phyloP scores from a whole-genome alignment of 2,888 invertebrate species.

The Dicyrtomina minuta region DNA sequence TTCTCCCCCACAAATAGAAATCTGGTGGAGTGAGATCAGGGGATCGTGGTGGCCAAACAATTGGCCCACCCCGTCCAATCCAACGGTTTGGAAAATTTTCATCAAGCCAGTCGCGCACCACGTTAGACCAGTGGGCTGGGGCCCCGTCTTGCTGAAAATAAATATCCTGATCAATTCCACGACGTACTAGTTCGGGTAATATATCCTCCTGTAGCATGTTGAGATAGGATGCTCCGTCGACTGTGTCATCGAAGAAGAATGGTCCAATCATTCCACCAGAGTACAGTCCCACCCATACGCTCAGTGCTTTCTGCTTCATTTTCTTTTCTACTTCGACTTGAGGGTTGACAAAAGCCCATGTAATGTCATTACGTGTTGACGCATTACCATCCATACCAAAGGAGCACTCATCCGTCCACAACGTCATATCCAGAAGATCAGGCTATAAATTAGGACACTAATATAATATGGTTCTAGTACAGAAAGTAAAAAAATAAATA shows the following conservation, averaged over 20 bases:
- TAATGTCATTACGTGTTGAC: no score
- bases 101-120: slow-evolving; percentile 16
- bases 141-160: slow-evolving; percentile 35
- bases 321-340: no score
- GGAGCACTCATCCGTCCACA: no score
- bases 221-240: slow-evolving; percentile 30
- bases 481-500: no score
- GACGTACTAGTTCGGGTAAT: not conserved
- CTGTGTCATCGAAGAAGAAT: slow-evolving; percentile 34
- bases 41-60: slow-evolving; percentile 23
- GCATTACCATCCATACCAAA: no score
- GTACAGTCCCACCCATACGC: slow-evolving; percentile 25
- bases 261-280: slow-evolving; percentile 30
- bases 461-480: no score
- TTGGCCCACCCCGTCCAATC: slow-evolving; percentile 30
- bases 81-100: not conserved
- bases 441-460: no score
- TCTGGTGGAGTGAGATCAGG: slow-evolving; percentile 31
- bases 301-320: no score
- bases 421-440: no score
- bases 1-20: no score
- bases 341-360: no score
- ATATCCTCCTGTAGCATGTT: slow-evolving; percentile 31
- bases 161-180: not conserved
- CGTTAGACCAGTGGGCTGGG: slow-evolving; percentile 12